Conservation (phyloP, 2,888 invertebrate genomes). For the Lissocephala sabroskyi region DNA sequence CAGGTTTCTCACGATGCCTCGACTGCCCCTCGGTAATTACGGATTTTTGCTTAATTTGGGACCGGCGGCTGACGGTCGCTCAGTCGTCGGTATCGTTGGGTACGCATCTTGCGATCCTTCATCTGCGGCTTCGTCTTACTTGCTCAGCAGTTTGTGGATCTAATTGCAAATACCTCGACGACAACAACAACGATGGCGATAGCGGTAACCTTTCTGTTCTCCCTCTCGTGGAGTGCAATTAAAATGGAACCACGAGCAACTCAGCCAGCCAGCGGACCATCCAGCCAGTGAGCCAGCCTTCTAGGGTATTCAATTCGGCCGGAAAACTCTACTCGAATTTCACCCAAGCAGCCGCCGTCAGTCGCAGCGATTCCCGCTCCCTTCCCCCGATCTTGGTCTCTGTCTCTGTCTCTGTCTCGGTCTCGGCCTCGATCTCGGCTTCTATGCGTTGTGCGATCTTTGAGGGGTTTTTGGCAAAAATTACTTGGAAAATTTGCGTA, state of each 20-base stretch:
- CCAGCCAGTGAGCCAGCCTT: constrained; percentile 7
- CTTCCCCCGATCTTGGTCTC: neutral
- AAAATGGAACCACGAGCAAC: constrained; percentile 47
- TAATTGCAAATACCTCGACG: constrained; percentile 45
- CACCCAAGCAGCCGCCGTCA: neutral
- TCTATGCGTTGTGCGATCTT: neutral
- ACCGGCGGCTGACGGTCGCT: constrained; percentile 20
- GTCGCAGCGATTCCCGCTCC: too few relatives aligned
- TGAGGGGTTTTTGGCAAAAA: constrained; percentile 4
- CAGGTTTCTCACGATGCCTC: constrained; percentile 55
- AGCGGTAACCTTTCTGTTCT: constrained; percentile 37
- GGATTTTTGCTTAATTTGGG: constrained; percentile 28
- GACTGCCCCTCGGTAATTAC: constrained; percentile 45
- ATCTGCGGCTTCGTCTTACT: constrained; percentile 56
- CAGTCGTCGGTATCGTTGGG: constrained; percentile 38
- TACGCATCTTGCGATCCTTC: constrained; percentile 44
- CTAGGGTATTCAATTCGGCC: constrained; percentile 27
- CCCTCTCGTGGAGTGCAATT: constrained; percentile 48
- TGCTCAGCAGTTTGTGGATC: constrained; percentile 34
- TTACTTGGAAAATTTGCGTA: constrained; percentile 12
- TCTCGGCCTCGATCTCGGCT: neutral
- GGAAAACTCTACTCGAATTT: constrained; percentile 47
- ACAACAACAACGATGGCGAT: constrained; percentile 10
- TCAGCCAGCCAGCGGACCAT: constrained; percentile 27
- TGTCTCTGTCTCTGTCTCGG: constrained; percentile 1